phyloP scores from a whole-genome alignment of 2,797 vertebrate genomes.

The Melanotaenia trifasciata region DNA sequence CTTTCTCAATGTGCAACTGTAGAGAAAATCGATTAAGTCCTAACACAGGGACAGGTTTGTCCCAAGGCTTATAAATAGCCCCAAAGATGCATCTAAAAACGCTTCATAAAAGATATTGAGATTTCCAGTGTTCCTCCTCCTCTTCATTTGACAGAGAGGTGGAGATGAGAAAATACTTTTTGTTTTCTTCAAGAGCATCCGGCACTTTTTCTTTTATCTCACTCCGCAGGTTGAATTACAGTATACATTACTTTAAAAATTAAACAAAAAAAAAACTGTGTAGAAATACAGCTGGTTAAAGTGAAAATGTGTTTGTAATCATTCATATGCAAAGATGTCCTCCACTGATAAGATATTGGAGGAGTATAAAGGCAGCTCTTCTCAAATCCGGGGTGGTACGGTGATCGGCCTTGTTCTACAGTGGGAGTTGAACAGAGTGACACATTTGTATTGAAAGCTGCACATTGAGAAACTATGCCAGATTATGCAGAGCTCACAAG shows the following conservation, averaged over 20 bases:
- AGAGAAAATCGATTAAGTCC: too few relatives aligned
- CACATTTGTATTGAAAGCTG: neutral
- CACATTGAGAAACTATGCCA: slow-evolving; percentile 13
- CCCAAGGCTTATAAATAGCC: too few relatives aligned
- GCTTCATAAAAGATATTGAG: neutral
- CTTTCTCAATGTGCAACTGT: too few relatives aligned
- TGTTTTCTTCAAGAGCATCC: slow-evolving; percentile 4
- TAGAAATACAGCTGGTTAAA: neutral
- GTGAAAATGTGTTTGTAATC: neutral
- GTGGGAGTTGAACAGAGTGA: slow-evolving; percentile 1
- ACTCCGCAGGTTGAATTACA: slow-evolving; percentile 9
- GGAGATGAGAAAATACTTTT: too few relatives aligned
- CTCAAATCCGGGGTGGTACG: neutral
- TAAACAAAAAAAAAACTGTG: neutral
- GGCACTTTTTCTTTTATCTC: neutral
- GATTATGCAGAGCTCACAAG: slow-evolving; percentile 18
- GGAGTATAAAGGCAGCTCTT: neutral
- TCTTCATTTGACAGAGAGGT: too few relatives aligned
- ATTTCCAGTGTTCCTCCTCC: too few relatives aligned
- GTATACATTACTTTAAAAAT: neutral
- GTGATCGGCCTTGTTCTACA: neutral
- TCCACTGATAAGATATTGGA: neutral
- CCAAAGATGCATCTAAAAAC: neutral
- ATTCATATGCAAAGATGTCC: neutral
- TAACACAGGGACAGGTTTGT: too few relatives aligned